Evolutionary conservation across 2,797 vertebrate genomes (phyloP).

Genomic region (Lerista edwardsae): DNA sequence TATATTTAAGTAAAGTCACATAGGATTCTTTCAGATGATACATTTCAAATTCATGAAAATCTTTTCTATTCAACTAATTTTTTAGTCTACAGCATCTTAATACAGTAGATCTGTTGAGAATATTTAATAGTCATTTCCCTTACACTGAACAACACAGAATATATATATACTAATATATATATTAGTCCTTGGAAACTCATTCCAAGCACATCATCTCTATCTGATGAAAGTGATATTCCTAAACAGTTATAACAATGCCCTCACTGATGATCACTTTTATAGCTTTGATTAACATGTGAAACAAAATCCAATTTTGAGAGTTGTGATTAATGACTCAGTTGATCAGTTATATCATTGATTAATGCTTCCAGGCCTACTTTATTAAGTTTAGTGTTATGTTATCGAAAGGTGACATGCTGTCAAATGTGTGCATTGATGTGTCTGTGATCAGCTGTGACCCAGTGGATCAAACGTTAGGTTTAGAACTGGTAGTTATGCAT

Average conservation of each 20-base stretch:
- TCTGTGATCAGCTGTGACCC: neutral
- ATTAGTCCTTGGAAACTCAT: neutral
- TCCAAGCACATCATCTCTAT: neutral
- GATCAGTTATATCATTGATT: constrained; percentile 24
- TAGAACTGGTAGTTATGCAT: neutral
- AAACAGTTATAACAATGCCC: constrained; percentile 9
- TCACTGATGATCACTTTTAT: constrained; percentile 4
- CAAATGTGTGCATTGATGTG: neutral
- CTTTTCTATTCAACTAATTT: neutral
- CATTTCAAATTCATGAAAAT: neutral
- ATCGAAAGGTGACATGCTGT: constrained; percentile 5
- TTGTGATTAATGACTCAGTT: constrained; percentile 36
- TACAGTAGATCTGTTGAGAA: neutral
- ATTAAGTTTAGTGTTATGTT: constrained; percentile 17
- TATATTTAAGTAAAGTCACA: too few species aligned
- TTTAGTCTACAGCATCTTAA: neutral
- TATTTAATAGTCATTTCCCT: neutral
- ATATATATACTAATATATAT: neutral
- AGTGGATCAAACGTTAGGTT: neutral
- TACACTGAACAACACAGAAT: neutral
- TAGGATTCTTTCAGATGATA: neutral
- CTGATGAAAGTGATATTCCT: neutral
- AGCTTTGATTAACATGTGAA: constrained; percentile 36
- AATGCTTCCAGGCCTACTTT: constrained; percentile 13
- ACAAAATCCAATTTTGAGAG: constrained; percentile 37